Percentiles rank a stretch among this genome's conserved stretches.
Evolutionary conservation across 2,797 vertebrate species (phyloP).

Genomic region (Cossypha heuglini): DNA sequence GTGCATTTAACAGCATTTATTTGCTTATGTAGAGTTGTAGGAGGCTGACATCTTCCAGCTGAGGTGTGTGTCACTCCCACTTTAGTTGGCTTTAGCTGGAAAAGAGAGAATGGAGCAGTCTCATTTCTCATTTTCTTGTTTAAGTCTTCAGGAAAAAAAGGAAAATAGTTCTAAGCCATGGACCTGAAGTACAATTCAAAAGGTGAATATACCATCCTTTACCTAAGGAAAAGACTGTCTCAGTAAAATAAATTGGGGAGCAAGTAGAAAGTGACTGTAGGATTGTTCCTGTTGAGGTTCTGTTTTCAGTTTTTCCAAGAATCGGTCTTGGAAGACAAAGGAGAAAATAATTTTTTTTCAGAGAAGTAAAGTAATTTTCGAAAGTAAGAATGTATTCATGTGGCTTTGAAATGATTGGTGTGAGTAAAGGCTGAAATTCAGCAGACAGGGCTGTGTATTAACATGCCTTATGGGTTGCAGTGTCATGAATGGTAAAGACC

Average conservation of each 20-base stretch:
- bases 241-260: neutral
- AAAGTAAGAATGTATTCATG: neutral
- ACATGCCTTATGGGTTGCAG: neutral
- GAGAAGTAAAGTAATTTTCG: neutral
- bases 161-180: neutral
- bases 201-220: neutral
- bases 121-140: neutral
- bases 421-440: neutral
- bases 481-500: neutral
- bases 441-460: neutral
- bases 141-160: neutral
- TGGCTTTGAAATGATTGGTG: neutral
- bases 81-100: neutral
- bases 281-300: neutral
- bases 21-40: neutral
- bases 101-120: neutral
- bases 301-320: neutral
- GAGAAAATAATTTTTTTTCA: neutral
- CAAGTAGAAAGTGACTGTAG: neutral
- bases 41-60: neutral
- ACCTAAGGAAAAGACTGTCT: neutral
- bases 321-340: neutral
- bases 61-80: neutral
- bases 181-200: neutral
- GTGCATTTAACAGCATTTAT: neutral